Conservation (phyloP, 2,888 invertebrate genomes). For the Osmoderma eremita region DNA sequence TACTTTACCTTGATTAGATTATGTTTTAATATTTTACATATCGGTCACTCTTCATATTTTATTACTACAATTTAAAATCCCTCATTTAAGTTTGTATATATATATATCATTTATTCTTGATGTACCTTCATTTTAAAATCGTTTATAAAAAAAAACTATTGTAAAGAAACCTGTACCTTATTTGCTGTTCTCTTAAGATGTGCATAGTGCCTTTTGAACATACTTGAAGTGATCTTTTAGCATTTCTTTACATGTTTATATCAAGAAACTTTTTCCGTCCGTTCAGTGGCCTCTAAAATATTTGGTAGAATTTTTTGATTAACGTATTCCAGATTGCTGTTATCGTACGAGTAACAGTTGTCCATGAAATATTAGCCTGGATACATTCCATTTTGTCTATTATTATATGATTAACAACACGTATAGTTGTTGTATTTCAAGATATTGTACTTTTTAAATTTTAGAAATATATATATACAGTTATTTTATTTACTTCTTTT, state of each 20-base stretch:
- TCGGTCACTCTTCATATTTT: neutral
- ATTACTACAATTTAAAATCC: conserved; percentile 29
- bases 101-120: conserved; percentile 28
- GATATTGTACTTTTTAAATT: conserved; percentile 56
- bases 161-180: conserved; percentile 21
- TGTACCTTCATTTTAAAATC: conserved; percentile 29
- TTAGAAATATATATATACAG: conserved; percentile 60
- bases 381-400: conserved; percentile 48
- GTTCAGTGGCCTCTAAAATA: conserved; percentile 34
- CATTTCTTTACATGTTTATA: conserved; percentile 20
- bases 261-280: conserved; percentile 33
- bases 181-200: conserved; percentile 8
- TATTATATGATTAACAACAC: conserved; percentile 33
- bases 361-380: conserved; percentile 35
- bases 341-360: conserved; percentile 17
- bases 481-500: conserved; percentile 49
- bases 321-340: conserved; percentile 29
- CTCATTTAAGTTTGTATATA: conserved; percentile 24
- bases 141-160: no score
- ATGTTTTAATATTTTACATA: no score
- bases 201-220: conserved; percentile 27
- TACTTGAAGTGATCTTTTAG: neutral
- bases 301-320: conserved; percentile 19
- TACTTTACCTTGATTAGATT: neutral
- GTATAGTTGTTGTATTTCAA: conserved; percentile 56